Evolutionary conservation across 2,888 invertebrate genomes (phyloP).

Genomic region (Eutolmus rufibarbis): DNA sequence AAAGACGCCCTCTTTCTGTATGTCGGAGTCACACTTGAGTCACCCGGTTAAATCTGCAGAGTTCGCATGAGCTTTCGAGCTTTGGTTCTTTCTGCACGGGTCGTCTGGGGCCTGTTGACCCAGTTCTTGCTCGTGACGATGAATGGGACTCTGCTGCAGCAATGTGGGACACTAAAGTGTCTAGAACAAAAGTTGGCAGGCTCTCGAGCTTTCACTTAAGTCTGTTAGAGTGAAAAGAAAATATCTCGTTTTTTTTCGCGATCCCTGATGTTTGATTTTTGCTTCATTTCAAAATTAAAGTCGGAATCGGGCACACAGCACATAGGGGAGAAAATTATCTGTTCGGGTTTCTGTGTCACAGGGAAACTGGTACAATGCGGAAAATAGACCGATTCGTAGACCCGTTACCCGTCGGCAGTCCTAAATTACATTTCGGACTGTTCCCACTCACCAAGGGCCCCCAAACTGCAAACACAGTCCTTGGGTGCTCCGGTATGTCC

Average conservation of each 20-base stretch:
- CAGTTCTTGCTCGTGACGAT: conserved; percentile 19
- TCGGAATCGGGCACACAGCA: neutral
- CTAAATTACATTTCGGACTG: neutral
- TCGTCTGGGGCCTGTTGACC: conserved; percentile 38
- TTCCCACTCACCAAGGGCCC: neutral
- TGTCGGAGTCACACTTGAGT: neutral
- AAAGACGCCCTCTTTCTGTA: neutral
- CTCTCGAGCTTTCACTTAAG: conserved; percentile 18
- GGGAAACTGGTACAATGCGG: neutral
- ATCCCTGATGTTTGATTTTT: neutral
- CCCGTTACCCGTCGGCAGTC: neutral
- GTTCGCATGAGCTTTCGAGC: conserved; percentile 6
- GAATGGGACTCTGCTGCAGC: conserved; percentile 31
- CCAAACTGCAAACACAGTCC: neutral
- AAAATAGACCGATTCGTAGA: neutral
- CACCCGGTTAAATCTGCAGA: conserved; percentile 11
- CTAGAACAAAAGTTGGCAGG: conserved; percentile 37
- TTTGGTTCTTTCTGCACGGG: neutral
- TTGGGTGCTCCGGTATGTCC: neutral
- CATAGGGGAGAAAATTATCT: conserved; percentile 1
- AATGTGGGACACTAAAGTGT: conserved; percentile 24
- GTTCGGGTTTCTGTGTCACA: neutral
- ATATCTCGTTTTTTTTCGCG: neutral
- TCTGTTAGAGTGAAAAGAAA: neutral
- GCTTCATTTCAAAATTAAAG: conserved; percentile 7